phyloP scores from a whole-genome alignment of 2,113 vertebrate species.

The Sclerurus mexicanus region DNA sequence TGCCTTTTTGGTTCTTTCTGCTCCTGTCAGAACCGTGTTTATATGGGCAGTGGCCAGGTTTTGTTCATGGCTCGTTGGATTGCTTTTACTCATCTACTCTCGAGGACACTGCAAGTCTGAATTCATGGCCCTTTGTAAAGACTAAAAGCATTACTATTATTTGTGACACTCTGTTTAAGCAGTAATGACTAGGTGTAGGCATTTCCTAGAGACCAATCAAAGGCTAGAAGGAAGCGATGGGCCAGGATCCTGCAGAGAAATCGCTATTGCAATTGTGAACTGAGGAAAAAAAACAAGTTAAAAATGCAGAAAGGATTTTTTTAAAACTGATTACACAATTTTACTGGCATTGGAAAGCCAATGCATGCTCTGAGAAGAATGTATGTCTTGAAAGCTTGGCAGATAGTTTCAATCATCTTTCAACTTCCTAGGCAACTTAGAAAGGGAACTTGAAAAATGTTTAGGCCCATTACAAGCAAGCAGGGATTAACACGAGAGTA shows the following conservation, averaged over 20 bases:
- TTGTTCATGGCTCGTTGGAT: fast-evolving
- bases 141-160: background rate
- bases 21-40: background rate
- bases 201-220: background rate
- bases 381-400: background rate
- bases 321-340: background rate
- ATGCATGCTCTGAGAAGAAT: background rate
- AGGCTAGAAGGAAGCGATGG: background rate
- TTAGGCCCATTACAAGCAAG: background rate
- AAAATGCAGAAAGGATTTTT: background rate
- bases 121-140: background rate
- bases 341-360: background rate
- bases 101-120: background rate
- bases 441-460: background rate
- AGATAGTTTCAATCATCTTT: background rate
- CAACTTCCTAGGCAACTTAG: background rate
- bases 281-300: background rate
- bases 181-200: background rate
- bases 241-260: background rate
- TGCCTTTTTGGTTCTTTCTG: background rate
- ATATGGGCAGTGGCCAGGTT: background rate
- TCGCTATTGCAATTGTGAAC: background rate
- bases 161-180: background rate
- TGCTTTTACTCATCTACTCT: background rate
- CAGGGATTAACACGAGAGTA: fast-evolving